Evolutionary conservation across 2,113 vertebrate species (phyloP).

Genomic region (Aegithalos caudatus): DNA sequence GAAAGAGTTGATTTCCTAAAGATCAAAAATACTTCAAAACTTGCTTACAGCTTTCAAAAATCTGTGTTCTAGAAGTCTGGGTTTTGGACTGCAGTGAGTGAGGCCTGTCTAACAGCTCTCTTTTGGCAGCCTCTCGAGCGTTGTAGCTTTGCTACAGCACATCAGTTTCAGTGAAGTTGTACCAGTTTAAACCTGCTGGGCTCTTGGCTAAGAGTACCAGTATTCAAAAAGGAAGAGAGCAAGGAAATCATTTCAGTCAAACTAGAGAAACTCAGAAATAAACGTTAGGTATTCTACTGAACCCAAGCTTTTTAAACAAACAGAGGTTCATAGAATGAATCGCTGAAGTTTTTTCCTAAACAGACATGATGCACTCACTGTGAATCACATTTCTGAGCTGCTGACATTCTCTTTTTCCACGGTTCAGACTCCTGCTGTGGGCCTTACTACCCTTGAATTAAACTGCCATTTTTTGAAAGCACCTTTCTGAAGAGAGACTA

Average conservation of each 20-base stretch:
- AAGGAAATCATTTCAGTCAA: background rate
- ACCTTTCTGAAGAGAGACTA: background rate
- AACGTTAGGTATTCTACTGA: background rate
- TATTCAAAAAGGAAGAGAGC: background rate
- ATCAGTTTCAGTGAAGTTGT: background rate
- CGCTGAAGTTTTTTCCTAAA: background rate
- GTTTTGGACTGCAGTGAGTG: background rate
- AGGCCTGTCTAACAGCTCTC: background rate
- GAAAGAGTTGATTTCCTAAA: background rate
- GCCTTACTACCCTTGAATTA: background rate
- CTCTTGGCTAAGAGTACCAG: background rate
- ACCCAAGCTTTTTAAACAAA: background rate
- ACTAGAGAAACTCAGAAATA: background rate
- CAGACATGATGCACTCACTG: background rate
- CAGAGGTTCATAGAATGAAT: background rate
- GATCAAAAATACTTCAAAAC: background rate
- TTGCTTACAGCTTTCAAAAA: background rate
- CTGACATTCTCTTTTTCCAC: background rate
- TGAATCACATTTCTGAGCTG: background rate
- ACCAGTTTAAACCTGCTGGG: background rate
- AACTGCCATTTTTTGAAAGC: background rate
- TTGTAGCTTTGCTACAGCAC: background rate
- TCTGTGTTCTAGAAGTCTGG: background rate
- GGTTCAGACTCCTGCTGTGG: background rate
- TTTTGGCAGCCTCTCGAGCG: background rate